Evolutionary conservation across 2,888 invertebrate genomes (phyloP), one percentile per base, ranked within the genome.

Genomic region (Leptinotarsa juncta): DNA sequence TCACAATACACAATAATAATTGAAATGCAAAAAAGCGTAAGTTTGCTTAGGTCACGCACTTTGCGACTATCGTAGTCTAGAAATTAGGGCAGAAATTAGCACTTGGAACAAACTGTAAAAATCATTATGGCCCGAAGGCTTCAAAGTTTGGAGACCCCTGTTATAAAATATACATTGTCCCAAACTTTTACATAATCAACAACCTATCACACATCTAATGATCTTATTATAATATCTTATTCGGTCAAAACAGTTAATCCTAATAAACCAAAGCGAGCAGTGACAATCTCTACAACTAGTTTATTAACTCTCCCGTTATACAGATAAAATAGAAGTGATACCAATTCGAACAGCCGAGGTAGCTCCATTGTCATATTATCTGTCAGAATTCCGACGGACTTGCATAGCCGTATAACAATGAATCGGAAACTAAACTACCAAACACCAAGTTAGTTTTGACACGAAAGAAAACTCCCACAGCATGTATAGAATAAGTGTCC

Each of bases 391-490:
- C n/a, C 62, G n/a, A n/a, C 16, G 26, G 20, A 57, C 57, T 23
- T 23, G 4, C 23, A 14, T 10, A 23, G 57, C 23, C 12, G 16
- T 14, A 32, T 4, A n/a, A 32, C 62, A 62, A 62, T 62, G 32
- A 57, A 20, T 62, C 62, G 23, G 26, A 32, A 32, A 57, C 57
- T 57, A 62, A 62, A 62, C 62, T 62, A 62, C 26, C 62, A 62
- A 32, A 32, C 62, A n/a, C 14, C n/a, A 62, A 62, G 62, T 62
- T 32, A 5, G 62, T 62, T 62, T 32, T 15, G 62, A 62, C n/a
- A 18, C 26, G 62, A 2, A 26, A 32, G 62, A 32, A 62, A 32
- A n/a, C 15, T 62, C 62, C 32, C 32, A 62, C 62, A 26, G 62
- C 62, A 62, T 16, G 32, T 57, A 57, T 57, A 32, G 26, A 62